A percentile compares a stretch with the other conserved stretches of the same genome.
Conservation (phyloP, 30 jellyfish, hydroid and myxozoan species). For the Nemopilema nomurai region DNA sequence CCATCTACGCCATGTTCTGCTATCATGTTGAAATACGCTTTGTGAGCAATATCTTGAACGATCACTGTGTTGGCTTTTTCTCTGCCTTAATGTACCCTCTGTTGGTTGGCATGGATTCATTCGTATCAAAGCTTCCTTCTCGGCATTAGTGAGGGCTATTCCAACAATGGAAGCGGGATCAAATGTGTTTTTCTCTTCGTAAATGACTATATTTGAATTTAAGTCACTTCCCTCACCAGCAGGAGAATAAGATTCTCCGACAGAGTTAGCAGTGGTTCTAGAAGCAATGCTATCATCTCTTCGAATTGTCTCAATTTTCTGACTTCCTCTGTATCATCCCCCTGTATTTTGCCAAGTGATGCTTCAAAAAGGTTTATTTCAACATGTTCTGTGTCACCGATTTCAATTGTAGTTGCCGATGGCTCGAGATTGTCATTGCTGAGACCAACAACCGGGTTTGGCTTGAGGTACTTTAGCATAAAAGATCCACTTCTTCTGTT, state of each 20-base stretch:
- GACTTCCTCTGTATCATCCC: slow-evolving; percentile 47
- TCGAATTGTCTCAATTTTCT: slow-evolving; percentile 46
- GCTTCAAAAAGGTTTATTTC: slow-evolving; percentile 39
- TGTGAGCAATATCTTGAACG: no score
- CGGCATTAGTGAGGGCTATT: slow-evolving; percentile 3
- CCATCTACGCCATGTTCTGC: slow-evolving; percentile 59
- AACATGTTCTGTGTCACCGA: slow-evolving; percentile 27
- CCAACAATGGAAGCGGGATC: slow-evolving; percentile 31
- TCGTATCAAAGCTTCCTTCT: background rate
- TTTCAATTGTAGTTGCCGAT: slow-evolving; percentile 13
- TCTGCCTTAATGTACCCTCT: slow-evolving; percentile 45
- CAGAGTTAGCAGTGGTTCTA: background rate
- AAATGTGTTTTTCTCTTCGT: slow-evolving; percentile 11
- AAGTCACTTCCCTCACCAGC: background rate
- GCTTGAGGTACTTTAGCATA: slow-evolving; percentile 64
- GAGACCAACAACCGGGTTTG: slow-evolving; percentile 40
- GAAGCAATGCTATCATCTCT: slow-evolving; percentile 20
- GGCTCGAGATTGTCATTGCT: slow-evolving; percentile 48
- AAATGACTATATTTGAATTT: background rate
- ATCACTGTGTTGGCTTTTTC: slow-evolving; percentile 29
- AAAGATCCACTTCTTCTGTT: slow-evolving; percentile 43
- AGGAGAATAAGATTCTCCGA: background rate
- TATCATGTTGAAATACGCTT: slow-evolving; percentile 45
- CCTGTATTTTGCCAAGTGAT: slow-evolving; percentile 20
- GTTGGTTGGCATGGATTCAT: slow-evolving; percentile 51